Conservation (phyloP, 2,888 invertebrate species). For the Belgica antarctica region DNA sequence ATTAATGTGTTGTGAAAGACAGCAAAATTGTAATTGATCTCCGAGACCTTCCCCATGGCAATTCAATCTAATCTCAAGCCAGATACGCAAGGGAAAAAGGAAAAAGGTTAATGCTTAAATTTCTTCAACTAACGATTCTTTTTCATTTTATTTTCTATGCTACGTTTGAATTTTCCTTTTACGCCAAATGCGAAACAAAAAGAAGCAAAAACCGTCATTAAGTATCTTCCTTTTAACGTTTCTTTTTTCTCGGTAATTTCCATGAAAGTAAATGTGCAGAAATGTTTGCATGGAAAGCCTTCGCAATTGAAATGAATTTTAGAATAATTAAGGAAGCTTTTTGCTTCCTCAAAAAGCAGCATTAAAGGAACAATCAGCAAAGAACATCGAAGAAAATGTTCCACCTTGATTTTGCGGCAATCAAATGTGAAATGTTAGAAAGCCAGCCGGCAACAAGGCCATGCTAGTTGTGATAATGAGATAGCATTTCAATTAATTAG, state of each 20-base stretch:
- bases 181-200: background rate
- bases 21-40: slow-evolving; percentile 41
- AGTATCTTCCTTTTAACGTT: background rate
- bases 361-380: too few species aligned
- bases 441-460: too few species aligned
- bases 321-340: background rate
- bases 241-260: background rate
- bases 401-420: too few species aligned
- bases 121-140: slow-evolving; percentile 15
- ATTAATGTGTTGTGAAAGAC: slow-evolving; percentile 39
- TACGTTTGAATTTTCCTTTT: background rate
- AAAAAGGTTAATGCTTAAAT: slow-evolving; percentile 31
- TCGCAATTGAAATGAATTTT: background rate
- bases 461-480: too few species aligned
- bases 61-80: slow-evolving; percentile 27
- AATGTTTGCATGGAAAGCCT: too few species aligned
- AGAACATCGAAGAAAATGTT: too few species aligned
- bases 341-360: too few species aligned
- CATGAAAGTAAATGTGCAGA: background rate
- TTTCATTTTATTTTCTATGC: background rate
- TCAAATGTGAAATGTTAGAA: too few species aligned
- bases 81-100: background rate
- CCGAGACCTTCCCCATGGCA: slow-evolving; percentile 23
- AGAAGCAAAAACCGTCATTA: background rate
- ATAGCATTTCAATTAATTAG: too few species aligned